Evolutionary conservation across 2,888 invertebrate genomes (phyloP), one percentile per base, ranked within the genome.

Genomic region (Cosmia pyralina): DNA sequence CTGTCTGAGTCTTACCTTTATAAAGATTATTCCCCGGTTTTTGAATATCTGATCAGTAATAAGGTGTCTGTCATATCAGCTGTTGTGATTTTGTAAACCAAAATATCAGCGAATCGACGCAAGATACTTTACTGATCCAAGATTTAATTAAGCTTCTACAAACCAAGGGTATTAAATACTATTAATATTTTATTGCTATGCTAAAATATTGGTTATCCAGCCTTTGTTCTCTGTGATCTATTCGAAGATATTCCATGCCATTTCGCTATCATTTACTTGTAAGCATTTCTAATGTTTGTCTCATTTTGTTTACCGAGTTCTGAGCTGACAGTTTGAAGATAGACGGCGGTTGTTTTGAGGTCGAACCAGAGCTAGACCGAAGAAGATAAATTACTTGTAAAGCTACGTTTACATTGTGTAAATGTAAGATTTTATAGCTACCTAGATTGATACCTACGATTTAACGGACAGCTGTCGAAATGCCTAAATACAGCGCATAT

Each of bases 341-440:
- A 74, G 75, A 83, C 66, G 62, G 48, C 17, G 64, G 58, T 70
- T 83, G 67, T 74, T 79, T 81, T 63, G 63, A 74, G 80, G 74
- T 81, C 67, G 34, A 83, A 74, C 46, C 69, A 75, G 63, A n/a
- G 57, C 38, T 69, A 83, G 66, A 65, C 64, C 74, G 69, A 79
- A 79, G 70, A 72, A 82, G 70, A 85, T 64, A 83, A 83, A 85
- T 79, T 65, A 77, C 69, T 70, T 73, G 53, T 41, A 44, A 69
- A 50, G 58, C 53, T 17, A 38, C 52, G 62, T 78, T 68, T 65
- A 66, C 8, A 38, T 22, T 38, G 57, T 28, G 8, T 59, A 11
- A 77, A 55, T 57, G 52, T 41, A 41, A 41, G 62, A 72, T 57
- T 62, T 63, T 72, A 38, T 53, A 22, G n/a, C 50, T 38, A 28